These are phyloP conservation scores for Heliconius hortense DNA, from an alignment of 2,888 invertebrate species.

Conservation along the genomic window DNA sequence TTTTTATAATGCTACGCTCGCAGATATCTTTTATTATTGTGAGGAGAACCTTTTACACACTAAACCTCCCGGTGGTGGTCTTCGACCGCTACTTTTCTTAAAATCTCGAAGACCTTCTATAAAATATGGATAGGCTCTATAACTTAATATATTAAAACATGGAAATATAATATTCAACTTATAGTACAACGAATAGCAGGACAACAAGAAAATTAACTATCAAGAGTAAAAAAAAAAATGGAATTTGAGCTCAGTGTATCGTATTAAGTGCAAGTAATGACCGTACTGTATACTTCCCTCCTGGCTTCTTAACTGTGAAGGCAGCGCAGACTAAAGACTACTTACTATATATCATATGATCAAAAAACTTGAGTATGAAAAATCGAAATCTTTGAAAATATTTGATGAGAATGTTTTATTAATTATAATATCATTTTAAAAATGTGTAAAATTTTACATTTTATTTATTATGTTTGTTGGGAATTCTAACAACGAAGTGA, in stretches of 20 bases:
- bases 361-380: no score
- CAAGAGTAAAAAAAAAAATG: background rate
- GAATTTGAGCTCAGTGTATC: conserved; percentile 35
- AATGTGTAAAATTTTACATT: no score
- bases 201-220: background rate
- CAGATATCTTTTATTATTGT: background rate
- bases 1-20: background rate
- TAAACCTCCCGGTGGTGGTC: background rate
- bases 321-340: conserved; percentile 26
- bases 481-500: background rate
- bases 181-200: no score
- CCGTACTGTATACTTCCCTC: conserved; percentile 52
- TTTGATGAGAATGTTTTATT: no score
- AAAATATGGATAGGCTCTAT: background rate
- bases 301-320: conserved; percentile 41
- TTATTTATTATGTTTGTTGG: background rate
- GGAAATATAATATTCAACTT: background rate
- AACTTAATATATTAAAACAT: background rate
- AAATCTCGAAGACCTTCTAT: background rate
- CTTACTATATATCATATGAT: background rate
- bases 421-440: no score
- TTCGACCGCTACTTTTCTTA: background rate
- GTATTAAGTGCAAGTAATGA: conserved; percentile 38
- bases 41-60: background rate
- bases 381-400: no score